Conservation (phyloP, 2,888 invertebrate genomes). For the Morinoia aosen region DNA sequence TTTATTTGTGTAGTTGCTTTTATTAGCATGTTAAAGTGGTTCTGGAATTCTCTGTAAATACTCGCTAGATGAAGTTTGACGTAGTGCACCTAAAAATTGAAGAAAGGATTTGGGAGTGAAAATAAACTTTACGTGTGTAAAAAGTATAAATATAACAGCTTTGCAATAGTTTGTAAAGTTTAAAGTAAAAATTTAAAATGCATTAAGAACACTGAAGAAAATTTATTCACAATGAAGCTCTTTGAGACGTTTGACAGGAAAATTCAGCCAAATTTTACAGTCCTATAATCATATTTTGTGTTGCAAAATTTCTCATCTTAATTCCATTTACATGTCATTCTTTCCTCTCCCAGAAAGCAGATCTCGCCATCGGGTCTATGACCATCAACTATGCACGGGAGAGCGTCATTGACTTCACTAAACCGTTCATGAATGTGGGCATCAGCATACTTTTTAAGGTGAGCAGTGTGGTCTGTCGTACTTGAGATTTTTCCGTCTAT, state of each 20-base stretch:
- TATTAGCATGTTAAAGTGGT: not conserved
- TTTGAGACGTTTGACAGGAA: not conserved
- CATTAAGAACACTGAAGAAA: not conserved
- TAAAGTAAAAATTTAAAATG: too few species aligned
- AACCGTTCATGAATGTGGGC: conserved; percentile 97
- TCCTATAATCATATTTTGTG: too few species aligned
- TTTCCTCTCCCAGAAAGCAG: conserved; percentile 74
- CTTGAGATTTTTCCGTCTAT: too few species aligned
- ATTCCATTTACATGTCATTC: not conserved
- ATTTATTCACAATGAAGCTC: not conserved
- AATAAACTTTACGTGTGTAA: not conserved
- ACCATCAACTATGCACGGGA: conserved; percentile 93
- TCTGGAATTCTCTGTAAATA: not conserved
- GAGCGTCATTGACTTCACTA: conserved; percentile 95
- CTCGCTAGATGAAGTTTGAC: not conserved
- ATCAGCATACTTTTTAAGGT: conserved; percentile 95
- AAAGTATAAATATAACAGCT: too few species aligned
- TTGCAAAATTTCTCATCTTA: not conserved
- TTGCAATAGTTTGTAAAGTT: too few species aligned
- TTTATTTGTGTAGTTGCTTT: not conserved
- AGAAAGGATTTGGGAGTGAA: not conserved
- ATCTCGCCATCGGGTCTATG: conserved; percentile 89
- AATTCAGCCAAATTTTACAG: not conserved
- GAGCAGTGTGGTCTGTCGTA: not conserved
- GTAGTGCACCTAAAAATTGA: not conserved